These are phyloP conservation scores for Nasonia vitripennis DNA, from an alignment of 1,140 invertebrate genomes.

Conservation along the genomic window DNA sequence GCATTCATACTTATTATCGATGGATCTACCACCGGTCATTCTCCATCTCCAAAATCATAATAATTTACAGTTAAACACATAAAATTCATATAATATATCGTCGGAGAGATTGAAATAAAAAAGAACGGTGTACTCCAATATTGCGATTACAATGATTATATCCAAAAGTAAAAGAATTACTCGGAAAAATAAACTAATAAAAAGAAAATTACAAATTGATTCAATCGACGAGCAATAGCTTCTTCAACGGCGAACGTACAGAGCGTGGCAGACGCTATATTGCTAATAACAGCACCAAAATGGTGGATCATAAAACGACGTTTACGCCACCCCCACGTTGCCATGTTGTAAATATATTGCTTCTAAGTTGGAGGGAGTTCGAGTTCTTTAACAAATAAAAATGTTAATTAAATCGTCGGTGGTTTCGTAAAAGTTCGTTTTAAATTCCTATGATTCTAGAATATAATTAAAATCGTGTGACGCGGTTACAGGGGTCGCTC, in stretches of 20 bases:
- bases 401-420: constrained; percentile 34
- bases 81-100: constrained; percentile 25
- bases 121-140: constrained; percentile 35
- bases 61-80: constrained; percentile 47
- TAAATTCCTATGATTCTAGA: constrained; percentile 53
- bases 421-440: constrained; percentile 41
- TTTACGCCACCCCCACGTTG: background rate
- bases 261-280: constrained; percentile 19
- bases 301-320: background rate
- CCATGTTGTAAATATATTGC: constrained; percentile 33
- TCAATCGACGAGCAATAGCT: constrained; percentile 28
- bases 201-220: constrained; percentile 24
- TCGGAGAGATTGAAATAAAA: constrained; percentile 46
- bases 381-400: constrained; percentile 28
- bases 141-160: constrained; percentile 32
- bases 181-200: constrained; percentile 19
- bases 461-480: constrained; percentile 50
- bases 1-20: constrained; percentile 71
- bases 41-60: constrained; percentile 58
- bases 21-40: constrained; percentile 66
- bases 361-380: constrained; percentile 28
- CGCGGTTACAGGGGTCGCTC: constrained; percentile 48
- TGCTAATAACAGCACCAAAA: constrained; percentile 42
- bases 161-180: background rate
- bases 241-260: background rate